Conservation (phyloP, 2,113 vertebrate species). For the Ibidorhyncha struthersii region DNA sequence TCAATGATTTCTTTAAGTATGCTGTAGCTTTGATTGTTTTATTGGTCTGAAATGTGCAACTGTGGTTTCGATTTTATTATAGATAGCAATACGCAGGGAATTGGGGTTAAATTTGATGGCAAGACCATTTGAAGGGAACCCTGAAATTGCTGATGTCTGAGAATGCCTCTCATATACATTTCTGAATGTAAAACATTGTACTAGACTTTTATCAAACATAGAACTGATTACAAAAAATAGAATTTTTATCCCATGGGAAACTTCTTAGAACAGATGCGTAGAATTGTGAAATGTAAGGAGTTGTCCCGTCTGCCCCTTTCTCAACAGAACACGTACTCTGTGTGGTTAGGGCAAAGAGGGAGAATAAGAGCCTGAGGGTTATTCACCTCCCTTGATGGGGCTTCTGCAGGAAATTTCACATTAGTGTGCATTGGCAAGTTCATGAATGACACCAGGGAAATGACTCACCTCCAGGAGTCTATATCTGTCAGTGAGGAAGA, state of each 20-base stretch:
- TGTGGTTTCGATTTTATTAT: background rate
- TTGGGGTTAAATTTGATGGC: background rate
- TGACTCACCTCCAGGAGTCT: background rate
- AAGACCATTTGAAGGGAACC: background rate
- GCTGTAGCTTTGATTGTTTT: background rate
- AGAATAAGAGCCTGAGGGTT: background rate
- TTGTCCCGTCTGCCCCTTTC: background rate
- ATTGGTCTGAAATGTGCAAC: background rate
- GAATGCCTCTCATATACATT: background rate
- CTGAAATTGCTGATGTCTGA: background rate
- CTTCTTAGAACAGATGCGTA: background rate
- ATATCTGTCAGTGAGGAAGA: background rate
- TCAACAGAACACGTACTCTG: accelerated
- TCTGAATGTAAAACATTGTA: background rate
- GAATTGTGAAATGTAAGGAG: background rate
- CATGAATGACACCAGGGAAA: background rate
- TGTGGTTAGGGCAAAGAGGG: background rate
- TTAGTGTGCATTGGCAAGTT: background rate
- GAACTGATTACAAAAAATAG: background rate
- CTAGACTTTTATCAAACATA: background rate
- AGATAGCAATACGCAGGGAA: background rate
- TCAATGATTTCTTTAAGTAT: background rate
- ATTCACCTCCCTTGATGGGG: background rate
- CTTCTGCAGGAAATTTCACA: background rate
- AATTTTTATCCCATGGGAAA: background rate